Evolutionary conservation across 2,113 vertebrate species (phyloP).

Genomic region (Motacilla tschutschensis): DNA sequence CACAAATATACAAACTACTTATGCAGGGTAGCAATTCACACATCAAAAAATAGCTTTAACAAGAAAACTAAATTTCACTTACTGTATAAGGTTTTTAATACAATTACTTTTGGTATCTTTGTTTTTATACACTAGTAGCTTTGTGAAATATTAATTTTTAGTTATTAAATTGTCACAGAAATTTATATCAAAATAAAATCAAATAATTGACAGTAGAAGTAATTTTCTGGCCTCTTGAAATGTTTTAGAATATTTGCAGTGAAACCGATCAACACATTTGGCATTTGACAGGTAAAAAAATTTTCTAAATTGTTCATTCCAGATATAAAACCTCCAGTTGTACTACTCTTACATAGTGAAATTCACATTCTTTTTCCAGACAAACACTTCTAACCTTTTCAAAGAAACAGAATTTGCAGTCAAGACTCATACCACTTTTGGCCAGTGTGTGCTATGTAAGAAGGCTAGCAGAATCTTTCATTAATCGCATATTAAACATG

Average conservation of each 20-base stretch:
- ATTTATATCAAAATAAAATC: not conserved
- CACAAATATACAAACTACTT: not conserved
- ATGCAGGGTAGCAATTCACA: not conserved
- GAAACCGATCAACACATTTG: not conserved
- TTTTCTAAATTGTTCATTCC: fast-evolving
- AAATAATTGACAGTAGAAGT: not conserved
- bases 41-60: not conserved
- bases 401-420: not conserved
- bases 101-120: not conserved
- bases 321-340: not conserved
- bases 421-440: not conserved
- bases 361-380: not conserved
- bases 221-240: not conserved
- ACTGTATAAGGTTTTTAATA: not conserved
- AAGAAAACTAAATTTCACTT: not conserved
- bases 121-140: not conserved
- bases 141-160: not conserved
- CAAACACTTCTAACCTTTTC: not conserved
- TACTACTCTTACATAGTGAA: not conserved
- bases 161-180: not conserved
- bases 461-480: not conserved
- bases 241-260: not conserved
- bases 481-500: not conserved
- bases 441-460: not conserved
- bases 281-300: not conserved